These are phyloP conservation scores for Drosophila quadrilineata DNA, from an alignment of 1,140 invertebrate genomes.

Conservation along the genomic window DNA sequence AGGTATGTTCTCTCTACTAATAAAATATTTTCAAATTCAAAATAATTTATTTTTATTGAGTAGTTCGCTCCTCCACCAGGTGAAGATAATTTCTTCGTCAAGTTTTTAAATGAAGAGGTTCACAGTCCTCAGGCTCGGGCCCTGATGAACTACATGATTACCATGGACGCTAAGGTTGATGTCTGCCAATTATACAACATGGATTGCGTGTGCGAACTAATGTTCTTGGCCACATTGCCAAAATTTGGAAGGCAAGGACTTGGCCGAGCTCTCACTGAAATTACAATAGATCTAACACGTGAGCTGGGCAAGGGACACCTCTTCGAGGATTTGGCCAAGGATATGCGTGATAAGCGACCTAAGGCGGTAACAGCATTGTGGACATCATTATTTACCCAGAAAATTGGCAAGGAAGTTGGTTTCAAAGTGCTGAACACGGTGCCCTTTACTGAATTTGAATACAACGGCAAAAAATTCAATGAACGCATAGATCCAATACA, in stretches of 20 bases:
- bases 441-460: conserved; percentile 82
- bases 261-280: conserved; percentile 82
- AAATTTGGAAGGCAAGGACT: conserved; percentile 82
- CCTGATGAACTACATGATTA: conserved; percentile 84
- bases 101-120: conserved; percentile 83
- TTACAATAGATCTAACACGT: conserved; percentile 83
- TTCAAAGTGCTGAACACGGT: conserved; percentile 83
- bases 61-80: conserved; percentile 67
- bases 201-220: conserved; percentile 85
- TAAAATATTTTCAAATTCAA: not conserved
- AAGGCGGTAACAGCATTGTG: conserved; percentile 84
- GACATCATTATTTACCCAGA: conserved; percentile 83
- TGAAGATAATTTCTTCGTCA: conserved; percentile 83
- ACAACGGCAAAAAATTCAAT: conserved; percentile 83
- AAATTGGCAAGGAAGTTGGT: conserved; percentile 82
- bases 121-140: conserved; percentile 82
- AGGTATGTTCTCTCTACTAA: conserved; percentile 78
- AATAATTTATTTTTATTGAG: not conserved
- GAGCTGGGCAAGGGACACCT: conserved; percentile 82
- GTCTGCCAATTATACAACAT: conserved; percentile 84
- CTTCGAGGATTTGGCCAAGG: conserved; percentile 80
- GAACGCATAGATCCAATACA: conserved; percentile 82
- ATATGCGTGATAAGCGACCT: conserved; percentile 82
- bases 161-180: conserved; percentile 83
- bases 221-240: conserved; percentile 84